These are phyloP conservation scores for Ochlodes sylvanus DNA, from an alignment of 2,888 invertebrate genomes.

Conservation along the genomic window DNA sequence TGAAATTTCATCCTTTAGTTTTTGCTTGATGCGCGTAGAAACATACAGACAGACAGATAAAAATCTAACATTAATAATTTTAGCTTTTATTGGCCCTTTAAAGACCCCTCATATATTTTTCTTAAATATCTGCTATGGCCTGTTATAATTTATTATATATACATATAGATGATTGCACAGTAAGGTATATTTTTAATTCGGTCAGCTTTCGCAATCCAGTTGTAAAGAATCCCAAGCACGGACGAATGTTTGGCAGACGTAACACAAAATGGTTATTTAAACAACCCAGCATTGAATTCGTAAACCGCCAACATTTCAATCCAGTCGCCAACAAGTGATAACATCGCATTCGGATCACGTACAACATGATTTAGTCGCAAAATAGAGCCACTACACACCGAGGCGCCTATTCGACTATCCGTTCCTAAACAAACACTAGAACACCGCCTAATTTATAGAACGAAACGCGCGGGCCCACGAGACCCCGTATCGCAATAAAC, in stretches of 20 bases:
- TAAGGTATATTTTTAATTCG: background rate
- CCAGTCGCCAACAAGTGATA: slow-evolving; percentile 48
- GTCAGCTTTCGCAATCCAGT: background rate
- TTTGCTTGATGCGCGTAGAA: too few species aligned
- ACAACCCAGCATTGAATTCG: slow-evolving; percentile 40
- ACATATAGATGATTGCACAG: background rate
- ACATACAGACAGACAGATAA: too few species aligned
- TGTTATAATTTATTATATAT: too few species aligned
- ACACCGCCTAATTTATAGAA: slow-evolving; percentile 72
- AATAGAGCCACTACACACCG: slow-evolving; percentile 42
- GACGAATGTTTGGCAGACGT: slow-evolving; percentile 24
- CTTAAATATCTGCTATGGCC: too few species aligned
- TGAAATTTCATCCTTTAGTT: too few species aligned
- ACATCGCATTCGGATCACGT: slow-evolving; percentile 48
- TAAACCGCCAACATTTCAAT: slow-evolving; percentile 46
- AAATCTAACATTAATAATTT: too few species aligned
- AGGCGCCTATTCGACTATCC: slow-evolving; percentile 46
- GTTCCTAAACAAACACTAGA: slow-evolving; percentile 71
- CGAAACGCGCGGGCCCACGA: slow-evolving; percentile 55
- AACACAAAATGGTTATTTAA: slow-evolving; percentile 29
- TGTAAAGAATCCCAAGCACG: background rate
- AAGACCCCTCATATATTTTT: too few species aligned
- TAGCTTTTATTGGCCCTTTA: too few species aligned
- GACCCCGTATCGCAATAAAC: slow-evolving; percentile 79
- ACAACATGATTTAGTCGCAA: slow-evolving; percentile 47